phyloP scores from a whole-genome alignment of 2,113 vertebrate genomes.

The Oreochromis niloticus region DNA sequence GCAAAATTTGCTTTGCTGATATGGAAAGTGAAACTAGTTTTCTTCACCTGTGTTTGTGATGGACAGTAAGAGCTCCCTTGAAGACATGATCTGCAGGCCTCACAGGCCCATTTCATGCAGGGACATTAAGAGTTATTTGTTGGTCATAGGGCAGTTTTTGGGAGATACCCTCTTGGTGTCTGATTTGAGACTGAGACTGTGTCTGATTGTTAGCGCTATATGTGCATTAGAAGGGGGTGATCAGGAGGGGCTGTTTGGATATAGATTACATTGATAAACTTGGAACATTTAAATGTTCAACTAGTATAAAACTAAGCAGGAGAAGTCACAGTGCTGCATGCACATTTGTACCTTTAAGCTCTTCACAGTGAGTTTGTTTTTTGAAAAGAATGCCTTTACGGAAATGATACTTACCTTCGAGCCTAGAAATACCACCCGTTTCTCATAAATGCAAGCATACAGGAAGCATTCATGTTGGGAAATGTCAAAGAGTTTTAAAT shows the following conservation, averaged over 20 bases:
- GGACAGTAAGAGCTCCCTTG: neutral
- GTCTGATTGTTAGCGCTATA: neutral
- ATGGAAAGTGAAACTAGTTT: neutral
- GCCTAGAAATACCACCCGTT: fast-evolving
- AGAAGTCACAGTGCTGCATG: neutral
- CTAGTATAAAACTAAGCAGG: neutral
- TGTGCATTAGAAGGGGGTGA: neutral
- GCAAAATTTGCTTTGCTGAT: fast-evolving
- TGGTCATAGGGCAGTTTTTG: neutral
- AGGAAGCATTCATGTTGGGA: neutral
- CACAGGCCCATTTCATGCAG: neutral
- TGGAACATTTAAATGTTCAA: neutral
- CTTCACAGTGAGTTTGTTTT: neutral
- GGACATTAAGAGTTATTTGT: neutral
- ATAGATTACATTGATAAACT: neutral
- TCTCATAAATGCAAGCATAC: neutral
- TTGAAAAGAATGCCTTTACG: fast-evolving
- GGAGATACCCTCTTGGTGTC: neutral
- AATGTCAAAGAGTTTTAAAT: neutral
- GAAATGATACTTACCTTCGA: neutral
- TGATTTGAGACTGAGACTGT: neutral
- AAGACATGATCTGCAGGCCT: neutral
- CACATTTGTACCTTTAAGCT: neutral
- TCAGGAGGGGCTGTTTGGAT: neutral
- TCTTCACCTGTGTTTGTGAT: neutral